Base-by-base conservation (phyloP, 2,888 invertebrate genomes). In the Eucera pruinosa region DNA sequence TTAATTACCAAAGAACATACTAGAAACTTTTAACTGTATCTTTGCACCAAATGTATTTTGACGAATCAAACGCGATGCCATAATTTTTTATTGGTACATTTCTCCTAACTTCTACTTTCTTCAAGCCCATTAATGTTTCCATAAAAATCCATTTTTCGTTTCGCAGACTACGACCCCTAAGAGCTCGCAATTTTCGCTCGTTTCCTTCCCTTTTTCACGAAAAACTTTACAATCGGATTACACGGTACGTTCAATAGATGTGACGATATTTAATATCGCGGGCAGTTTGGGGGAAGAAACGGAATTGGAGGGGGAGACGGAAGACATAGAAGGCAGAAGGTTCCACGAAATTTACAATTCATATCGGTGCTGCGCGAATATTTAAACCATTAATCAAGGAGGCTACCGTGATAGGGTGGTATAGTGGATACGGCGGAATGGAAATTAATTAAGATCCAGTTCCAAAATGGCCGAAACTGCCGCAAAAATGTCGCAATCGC, bases 311-410 rank as follows among this genome's bases (percentile, higher is more conserved):
- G 62, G n/a, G 57, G 39, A 50, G 39, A 18, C 50, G 41, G 58
- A 27, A 55, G 47, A 70, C 45, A 62, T 39, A 41, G 47, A 23
- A 64, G 57, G 62, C 71, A 67, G 72, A 77, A 72, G 78, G 73
- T 74, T 77, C 72, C 68, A 65, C 77, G 62, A 82, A 89, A 90
- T 90, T 89, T 90, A 89, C 90, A 90, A 90, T 90, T 90, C 89
- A 90, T 90, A 90, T 88, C 86, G 84, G 80, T 80, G 78, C 82
- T 73, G 81, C 58, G 79, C 78, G 88, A 89, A 90, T 90, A 90
- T 90, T 90, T 88, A 87, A 89, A 81, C 87, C 89, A 90, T 90
- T 90, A 90, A 90, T 90, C 90, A 90, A 89, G 88, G 79, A 82
- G 78, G 68, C 78, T 80, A 80, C 77, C 61, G 57, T 50, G 71